phyloP scores from a whole-genome alignment of 2,797 vertebrate genomes.

The Australoheros facetus region DNA sequence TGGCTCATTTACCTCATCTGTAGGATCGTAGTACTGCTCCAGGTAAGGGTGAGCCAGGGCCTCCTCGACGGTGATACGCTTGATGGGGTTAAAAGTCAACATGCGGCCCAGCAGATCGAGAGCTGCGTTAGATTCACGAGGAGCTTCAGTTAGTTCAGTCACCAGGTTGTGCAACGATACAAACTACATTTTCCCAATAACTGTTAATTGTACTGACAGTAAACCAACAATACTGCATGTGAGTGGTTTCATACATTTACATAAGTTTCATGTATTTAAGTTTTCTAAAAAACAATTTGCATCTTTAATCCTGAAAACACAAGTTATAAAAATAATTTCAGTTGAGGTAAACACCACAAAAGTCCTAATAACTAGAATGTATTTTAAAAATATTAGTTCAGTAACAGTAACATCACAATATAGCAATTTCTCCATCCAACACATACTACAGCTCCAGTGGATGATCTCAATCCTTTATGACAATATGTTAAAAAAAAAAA shows the following conservation, averaged over 20 bases:
- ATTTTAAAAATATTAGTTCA: neutral
- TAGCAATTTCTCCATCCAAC: neutral
- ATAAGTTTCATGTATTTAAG: neutral
- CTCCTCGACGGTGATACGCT: conserved; percentile 90
- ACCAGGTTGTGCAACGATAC: neutral
- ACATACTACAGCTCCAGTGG: neutral
- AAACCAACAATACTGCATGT: neutral
- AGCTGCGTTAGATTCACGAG: conserved; percentile 66
- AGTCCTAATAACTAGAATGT: too few relatives aligned
- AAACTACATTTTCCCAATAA: neutral
- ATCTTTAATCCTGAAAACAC: too few relatives aligned
- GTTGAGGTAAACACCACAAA: too few relatives aligned
- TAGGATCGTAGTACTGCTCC: conserved; percentile 94
- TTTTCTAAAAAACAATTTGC: neutral
- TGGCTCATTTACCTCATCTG: conserved; percentile 81
- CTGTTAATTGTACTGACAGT: neutral
- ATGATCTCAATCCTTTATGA: too few relatives aligned
- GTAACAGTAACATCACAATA: neutral
- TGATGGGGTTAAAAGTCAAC: conserved; percentile 92
- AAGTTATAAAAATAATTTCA: too few relatives aligned
- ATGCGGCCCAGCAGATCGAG: conserved; percentile 89
- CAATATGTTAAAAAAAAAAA: too few relatives aligned
- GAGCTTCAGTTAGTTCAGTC: conserved; percentile 8
- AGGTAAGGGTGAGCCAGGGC: conserved; percentile 90
- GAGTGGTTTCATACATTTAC: neutral